These are phyloP conservation scores for Pachyuromys duprasi DNA, from an alignment of 2,797 vertebrate genomes.

Conservation along the genomic window DNA sequence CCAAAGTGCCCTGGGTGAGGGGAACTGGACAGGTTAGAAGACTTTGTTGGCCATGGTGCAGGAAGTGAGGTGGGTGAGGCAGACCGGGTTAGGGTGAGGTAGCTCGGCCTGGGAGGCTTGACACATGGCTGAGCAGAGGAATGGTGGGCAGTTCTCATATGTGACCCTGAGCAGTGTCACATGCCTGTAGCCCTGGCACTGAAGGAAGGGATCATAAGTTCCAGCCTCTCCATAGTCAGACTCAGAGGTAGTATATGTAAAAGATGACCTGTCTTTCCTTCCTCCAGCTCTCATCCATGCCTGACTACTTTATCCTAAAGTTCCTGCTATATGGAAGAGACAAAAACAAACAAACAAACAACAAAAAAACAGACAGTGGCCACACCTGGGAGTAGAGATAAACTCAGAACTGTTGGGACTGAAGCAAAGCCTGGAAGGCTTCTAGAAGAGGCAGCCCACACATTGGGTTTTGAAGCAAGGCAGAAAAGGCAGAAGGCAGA, in stretches of 20 bases:
- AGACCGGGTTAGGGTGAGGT: background rate
- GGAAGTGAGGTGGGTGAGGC: background rate
- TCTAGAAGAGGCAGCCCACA: background rate
- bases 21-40: background rate
- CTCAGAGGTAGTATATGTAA: background rate
- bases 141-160: background rate
- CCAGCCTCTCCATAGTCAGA: background rate
- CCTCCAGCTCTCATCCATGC: background rate
- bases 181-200: background rate
- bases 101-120: background rate
- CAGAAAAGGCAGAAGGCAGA: background rate
- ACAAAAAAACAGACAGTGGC: background rate
- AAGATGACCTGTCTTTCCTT: background rate
- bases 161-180: too few species aligned
- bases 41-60: rapidly evolving
- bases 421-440: background rate
- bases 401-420: background rate
- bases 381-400: background rate
- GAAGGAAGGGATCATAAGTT: background rate
- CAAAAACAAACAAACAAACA: too few species aligned
- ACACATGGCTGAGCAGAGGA: background rate
- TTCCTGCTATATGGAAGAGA: background rate
- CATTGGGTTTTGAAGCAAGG: background rate
- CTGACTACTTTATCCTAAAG: background rate
- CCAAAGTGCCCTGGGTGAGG: background rate